A percentile compares a stretch with the other conserved stretches of the same genome.
phyloP scores from a whole-genome alignment of 2,888 invertebrate species.

The Itoplectis maculator region DNA sequence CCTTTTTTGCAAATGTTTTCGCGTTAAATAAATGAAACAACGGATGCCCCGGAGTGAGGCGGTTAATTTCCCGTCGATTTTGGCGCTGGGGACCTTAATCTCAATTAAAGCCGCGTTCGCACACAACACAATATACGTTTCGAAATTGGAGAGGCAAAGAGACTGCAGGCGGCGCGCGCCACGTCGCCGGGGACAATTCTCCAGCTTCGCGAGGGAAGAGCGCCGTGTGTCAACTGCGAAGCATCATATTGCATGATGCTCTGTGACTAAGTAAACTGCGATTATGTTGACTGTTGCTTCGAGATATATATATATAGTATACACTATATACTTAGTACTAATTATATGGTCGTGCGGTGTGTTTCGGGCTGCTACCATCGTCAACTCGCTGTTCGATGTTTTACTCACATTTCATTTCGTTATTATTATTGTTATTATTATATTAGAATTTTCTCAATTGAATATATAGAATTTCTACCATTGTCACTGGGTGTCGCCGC shows the following conservation, averaged over 20 bases:
- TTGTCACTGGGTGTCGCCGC: constrained; percentile 6
- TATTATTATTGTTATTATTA: constrained; percentile 18
- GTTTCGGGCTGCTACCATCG: constrained; percentile 56
- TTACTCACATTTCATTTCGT: constrained; percentile 12
- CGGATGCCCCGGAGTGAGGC: no score
- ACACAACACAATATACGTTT: not conserved
- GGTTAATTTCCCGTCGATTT: not conserved
- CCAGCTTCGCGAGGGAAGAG: not conserved
- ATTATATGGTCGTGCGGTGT: constrained; percentile 46
- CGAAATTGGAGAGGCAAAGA: constrained; percentile 10
- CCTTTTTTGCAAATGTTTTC: no score
- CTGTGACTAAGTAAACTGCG: constrained; percentile 39
- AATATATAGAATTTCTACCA: not conserved
- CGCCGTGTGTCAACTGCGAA: constrained; percentile 21
- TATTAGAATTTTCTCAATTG: not conserved
- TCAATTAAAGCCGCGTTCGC: not conserved
- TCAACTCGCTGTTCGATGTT: constrained; percentile 62
- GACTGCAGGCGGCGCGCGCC: not conserved
- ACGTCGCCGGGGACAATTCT: constrained; percentile 18
- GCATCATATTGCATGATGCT: constrained; percentile 64
- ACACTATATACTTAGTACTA: constrained; percentile 11
- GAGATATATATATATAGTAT: constrained; percentile 16
- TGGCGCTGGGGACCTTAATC: not conserved
- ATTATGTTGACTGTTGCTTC: constrained; percentile 63
- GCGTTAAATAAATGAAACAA: no score